phyloP scores from a whole-genome alignment of 1,140 invertebrate species.

The Anagrus nilaparvatae region DNA sequence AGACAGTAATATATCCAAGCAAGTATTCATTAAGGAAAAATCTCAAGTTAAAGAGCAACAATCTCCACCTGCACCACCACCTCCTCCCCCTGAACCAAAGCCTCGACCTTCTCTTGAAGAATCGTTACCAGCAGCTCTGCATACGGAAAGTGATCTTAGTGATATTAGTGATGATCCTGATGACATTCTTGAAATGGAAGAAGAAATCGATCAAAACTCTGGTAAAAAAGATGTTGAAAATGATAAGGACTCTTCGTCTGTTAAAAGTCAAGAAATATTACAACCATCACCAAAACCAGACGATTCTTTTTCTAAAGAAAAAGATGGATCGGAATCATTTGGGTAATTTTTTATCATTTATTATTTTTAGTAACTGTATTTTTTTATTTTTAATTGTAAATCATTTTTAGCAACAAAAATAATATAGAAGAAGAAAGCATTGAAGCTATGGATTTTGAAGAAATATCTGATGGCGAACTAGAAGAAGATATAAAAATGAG shows the following conservation, averaged over 20 bases:
- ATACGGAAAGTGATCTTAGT: slow-evolving; percentile 63
- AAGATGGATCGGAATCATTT: slow-evolving; percentile 22
- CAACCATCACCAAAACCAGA: slow-evolving; percentile 23
- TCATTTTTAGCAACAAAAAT: slow-evolving; percentile 19
- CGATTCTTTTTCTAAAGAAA: slow-evolving; percentile 23
- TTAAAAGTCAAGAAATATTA: slow-evolving; percentile 22
- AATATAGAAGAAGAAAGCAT: slow-evolving; percentile 57
- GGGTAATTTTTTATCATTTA: slow-evolving; percentile 15
- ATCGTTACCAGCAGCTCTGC: slow-evolving; percentile 46
- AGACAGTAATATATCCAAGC: slow-evolving; percentile 34
- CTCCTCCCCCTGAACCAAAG: slow-evolving; percentile 39
- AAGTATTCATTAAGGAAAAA: slow-evolving; percentile 31
- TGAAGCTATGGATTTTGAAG: slow-evolving; percentile 74
- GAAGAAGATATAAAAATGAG: slow-evolving; percentile 60
- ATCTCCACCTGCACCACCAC: too few species aligned
- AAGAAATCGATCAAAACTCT: slow-evolving; percentile 37
- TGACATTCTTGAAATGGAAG: slow-evolving; percentile 70
- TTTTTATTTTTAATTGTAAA: slow-evolving; percentile 12
- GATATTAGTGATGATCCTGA: slow-evolving; percentile 81
- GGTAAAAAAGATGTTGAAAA: slow-evolving; percentile 15
- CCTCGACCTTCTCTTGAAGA: slow-evolving; percentile 40
- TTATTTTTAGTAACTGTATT: not conserved
- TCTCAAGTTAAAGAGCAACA: slow-evolving; percentile 32
- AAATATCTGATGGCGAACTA: slow-evolving; percentile 79
- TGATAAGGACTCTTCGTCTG: slow-evolving; percentile 18